Base-by-base conservation (phyloP, 2,113 vertebrate genomes). In the Cyanistes caeruleus region DNA sequence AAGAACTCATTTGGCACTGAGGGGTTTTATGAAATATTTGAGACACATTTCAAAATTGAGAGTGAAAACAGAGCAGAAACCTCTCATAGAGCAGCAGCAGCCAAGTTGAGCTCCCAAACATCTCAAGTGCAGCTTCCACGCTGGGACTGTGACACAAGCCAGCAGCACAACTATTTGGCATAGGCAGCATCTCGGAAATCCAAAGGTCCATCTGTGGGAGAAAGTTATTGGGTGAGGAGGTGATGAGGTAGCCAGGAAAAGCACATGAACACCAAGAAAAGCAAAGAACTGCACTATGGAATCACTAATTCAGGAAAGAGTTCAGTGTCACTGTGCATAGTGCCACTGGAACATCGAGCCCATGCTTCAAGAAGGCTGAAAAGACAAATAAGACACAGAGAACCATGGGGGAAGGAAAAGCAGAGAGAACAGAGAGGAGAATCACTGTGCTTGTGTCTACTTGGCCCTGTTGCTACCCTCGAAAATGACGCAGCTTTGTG, bases 171-270 rank as follows among this genome's bases (percentile, higher is more conserved):
- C 39, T 41, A 63, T 89, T 90, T 95, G 96, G 95, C 95, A 89
- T 4, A 63, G 76, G 19, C 72, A 89, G 72, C 2, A 0, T 10
- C 80, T 75, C 2, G 0, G 83, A 93, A 90, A 95, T 89, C 76
- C 91, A 92, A 78, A 92, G 72, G 94, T 87, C 83, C 89, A 37
- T 90, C 76, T 87, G 89, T 90, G 86, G 64, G 77, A 93, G 89
- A 94, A 96, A 96, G 80, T 93, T 89, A 89, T 86, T 84, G 93
- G 68, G 83, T 90, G 84, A 96, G 83, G 53, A 92, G 68, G 90
- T 74, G 90, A 96, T 92, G 89, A 96, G 80, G 94, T 72, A 95
- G 95, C 86, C 96, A 97, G 95, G 80, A 95, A 93, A 95, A 95
- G 76, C 83, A 92, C 87, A 87, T 62, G 83, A 95, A 70, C 76